Evolutionary conservation across 2,113 vertebrate species (phyloP).

Genomic region (Myodes glareolus): DNA sequence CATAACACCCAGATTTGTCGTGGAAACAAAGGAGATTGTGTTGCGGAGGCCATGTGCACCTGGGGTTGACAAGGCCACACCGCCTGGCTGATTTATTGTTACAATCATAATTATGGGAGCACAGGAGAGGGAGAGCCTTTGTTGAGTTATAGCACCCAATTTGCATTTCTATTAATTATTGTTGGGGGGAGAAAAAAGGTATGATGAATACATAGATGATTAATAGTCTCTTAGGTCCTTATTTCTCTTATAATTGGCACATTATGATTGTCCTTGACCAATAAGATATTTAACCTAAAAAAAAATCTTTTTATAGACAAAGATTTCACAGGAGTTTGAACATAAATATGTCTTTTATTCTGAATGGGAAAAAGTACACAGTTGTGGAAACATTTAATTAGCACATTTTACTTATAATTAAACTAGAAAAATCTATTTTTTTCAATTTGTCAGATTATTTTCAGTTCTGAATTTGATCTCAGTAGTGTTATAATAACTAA

Average conservation of each 20-base stretch:
- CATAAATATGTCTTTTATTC: neutral
- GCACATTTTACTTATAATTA: slow-evolving; percentile 24
- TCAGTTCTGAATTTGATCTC: neutral
- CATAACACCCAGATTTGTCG: neutral
- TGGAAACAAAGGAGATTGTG: neutral
- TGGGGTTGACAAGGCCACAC: neutral
- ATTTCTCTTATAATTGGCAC: neutral
- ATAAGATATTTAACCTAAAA: neutral
- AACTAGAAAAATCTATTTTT: slow-evolving; percentile 25
- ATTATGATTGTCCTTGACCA: neutral
- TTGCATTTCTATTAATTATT: slow-evolving; percentile 17
- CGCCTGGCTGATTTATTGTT: neutral
- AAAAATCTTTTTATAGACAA: neutral
- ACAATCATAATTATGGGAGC: neutral
- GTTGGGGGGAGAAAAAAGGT: neutral
- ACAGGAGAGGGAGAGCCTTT: neutral
- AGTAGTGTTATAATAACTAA: neutral
- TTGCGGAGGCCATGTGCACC: neutral
- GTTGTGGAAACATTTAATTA: neutral
- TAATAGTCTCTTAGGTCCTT: neutral
- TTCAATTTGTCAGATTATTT: slow-evolving; percentile 30
- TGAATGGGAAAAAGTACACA: neutral
- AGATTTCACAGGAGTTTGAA: neutral
- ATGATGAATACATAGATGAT: neutral
- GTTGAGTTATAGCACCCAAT: neutral